Evolutionary conservation across 2,797 vertebrate genomes (phyloP), one percentile per base, ranked within the genome.

Genomic region (Centropyge bicolor): DNA sequence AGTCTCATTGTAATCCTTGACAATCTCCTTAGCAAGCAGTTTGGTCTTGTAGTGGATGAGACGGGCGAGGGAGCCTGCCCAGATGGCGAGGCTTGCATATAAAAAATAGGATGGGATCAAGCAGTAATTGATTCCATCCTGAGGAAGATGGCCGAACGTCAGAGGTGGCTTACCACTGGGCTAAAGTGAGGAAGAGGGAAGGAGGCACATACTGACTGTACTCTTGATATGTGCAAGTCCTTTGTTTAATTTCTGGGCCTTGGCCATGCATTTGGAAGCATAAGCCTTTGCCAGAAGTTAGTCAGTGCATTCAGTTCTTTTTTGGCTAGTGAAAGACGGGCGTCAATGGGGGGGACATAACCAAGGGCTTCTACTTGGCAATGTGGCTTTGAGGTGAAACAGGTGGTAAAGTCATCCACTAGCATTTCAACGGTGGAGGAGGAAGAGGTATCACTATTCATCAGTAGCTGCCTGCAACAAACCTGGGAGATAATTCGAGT

Each of bases 291-390:
- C n/a, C 38, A 60, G 8, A 13, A 55, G 40, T 63, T 70, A 57
- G 3, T 27, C 52, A 63, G 38, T 60, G 27, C 5, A 64, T 81
- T 73, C 10, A 13, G 8, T 41, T 71, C 35, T 49, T 72, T 70
- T 20, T 43, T 65, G 20, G 22, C 19, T 35, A 5, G 35, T 62
- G 4, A 63, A 68, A 56, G 48, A 72, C 24, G 5, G 38, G 8
- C 9, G 17, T 41, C 22, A 27, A 20, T 12, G 43, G 3, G 43
- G n/a, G 59, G 56, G 22, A 27, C 11, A 19, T 55, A 48, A 41
- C 10, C 57, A 27, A 41, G 11, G n/a, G 14, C 7, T 63, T 55
- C 19, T 52, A 16, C 35, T 24, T 62, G 27, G 4, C 31, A 70
- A n/a, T 60, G 27, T 49, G 56, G 27, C 17, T 64, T 64, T 64